Base-by-base conservation (phyloP, 2,113 vertebrate species). In the Serinus canaria region DNA sequence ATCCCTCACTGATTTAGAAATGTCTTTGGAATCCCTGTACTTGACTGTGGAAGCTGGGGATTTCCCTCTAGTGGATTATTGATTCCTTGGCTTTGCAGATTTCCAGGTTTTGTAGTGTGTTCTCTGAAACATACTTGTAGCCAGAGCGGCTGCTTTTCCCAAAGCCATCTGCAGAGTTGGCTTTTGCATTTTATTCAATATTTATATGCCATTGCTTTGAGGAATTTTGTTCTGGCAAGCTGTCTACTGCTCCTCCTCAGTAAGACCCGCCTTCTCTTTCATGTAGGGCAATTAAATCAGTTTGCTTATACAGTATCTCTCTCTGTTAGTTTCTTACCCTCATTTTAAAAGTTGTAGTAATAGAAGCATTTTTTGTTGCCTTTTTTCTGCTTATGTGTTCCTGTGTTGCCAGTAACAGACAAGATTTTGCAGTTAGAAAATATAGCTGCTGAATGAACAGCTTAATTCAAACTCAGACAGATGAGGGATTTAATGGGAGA, bases 181-280 rank as follows among this genome's bases (percentile, higher is more conserved):
- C 47, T 87, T 86, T 35, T 81, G 73, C 25, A 33, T 89, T 96
- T 92, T 73, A 56, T 89, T 95, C 69, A 83, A 46, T 83, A 86
- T 95, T 94, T 95, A 55, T 86, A 75, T 35, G 33, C 21, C 83
- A 75, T 76, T 85, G 46, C 87, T 94, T 94, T 94, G 93, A 96
- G 94, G 81, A 80, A 46, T 92, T 95, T 82, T 87, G 77, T 62
- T 95, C 81, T 13, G 4, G 49, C 66, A n/a, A 47, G 44, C 55
- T 82, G 27, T 70, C 37, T 66, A 14, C 56, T 88, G 83, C 81
- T 90, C 35, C 0, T 1, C 39, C 69, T 93, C 89, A 92, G 79
- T 67, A 72, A 85, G 62, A 93, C 31, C 46, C 78, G 37, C 67
- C 59, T 84, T 86, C 13, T 66, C 76, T 91, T 94, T 94, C 89